Base-by-base conservation (phyloP, 2,888 invertebrate species). In the Lochmaea capreae region DNA sequence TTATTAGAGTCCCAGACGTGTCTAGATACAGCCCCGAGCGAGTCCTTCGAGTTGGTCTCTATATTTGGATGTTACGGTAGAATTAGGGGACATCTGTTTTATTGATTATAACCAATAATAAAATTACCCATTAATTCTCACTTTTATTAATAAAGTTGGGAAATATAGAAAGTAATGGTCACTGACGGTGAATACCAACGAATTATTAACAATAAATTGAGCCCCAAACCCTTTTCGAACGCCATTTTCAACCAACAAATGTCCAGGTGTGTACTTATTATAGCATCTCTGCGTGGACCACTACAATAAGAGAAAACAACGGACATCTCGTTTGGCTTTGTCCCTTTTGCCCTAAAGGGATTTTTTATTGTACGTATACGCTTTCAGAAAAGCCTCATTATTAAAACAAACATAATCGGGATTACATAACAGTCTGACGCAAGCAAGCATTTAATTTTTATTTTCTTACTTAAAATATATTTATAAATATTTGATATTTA, bases 241-340 rank as follows among this genome's bases (percentile, higher is more conserved):
- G 78, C 80, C 79, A 79, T 79, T 79, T 78, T 79, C 71, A 75
- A 77, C 76, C 73, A 78, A 77, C 76, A 75, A 72, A 74, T 76
- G 79, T 79, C 81, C 81, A 81, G 80, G 81, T 81, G 81, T 75
- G 76, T 74, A 72, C 71, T 76, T 75, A 75, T 75, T 78, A 75
- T 71, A 67, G 65, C 73, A 71, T 73, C 78, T 75, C 78, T 66
- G 72, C 68, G 68, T 76, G 78, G 76, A 75, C 73, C 74, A 78
- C 76, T 74, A 80, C 76, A 78, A 79, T 77, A 78, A 75, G 74
- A 70, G 68, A 79, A 79, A 78, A 78, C 78, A 79, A 78, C 78
- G 77, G 76, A 79, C 76, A 78, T 79, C 80, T 80, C 80, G 75
- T 77, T 77, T 72, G 68, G 73, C 73, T 76, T 79, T 79, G 78